Evolutionary conservation across 2,888 invertebrate genomes (phyloP), one percentile per base, ranked within the genome.

Genomic region (Oscheius sp.): DNA sequence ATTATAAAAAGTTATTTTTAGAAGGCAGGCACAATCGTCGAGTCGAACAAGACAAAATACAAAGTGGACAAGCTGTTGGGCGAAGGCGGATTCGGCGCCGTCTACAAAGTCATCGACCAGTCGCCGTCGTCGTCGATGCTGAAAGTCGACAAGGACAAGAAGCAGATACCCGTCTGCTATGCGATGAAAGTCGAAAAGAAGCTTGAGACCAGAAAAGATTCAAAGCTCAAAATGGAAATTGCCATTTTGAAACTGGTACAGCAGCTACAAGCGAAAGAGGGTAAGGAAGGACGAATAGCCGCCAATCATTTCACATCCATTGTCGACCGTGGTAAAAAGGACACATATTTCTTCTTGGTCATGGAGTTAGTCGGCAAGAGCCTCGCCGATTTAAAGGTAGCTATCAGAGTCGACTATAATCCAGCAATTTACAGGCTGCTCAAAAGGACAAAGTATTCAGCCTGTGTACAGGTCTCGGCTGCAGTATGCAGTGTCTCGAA

Each of bases 171-270:
- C 5, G 35, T 35, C 18, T 25, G 41, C 49, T 83, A 72, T 64
- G 86, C 85, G 72, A 84, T 86, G 84, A 86, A 86, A 55, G 80
- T 86, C 25, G 86, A 86, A 72, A 80, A 77, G 74, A 86, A 86
- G 69, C 46, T 79, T 21, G 80, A 79, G 27, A 52, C 61, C 12
- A 9, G 71, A 46, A 35, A 49, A 5, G 27, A 71, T 49, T 52
- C 49, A 25, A 71, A 71, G 35, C 53, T 71, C 23, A 59, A 85
- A 18, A 53, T 73, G 43, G 58, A 73, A 78, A 85, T 85, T 16
- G 75, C 77, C 18, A 84, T 85, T 56, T 74, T 85, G 73, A 85
- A 85, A 64, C 29, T 77, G 59, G 79, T 84, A 21, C 68, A 72
- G 2, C 25, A 27, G 29, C 35, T 35, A 9, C 35, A 35, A 2